Percentiles rank a stretch among this genome's conserved stretches.
phyloP scores from a whole-genome alignment of 2,797 vertebrate species.

The Lophura swinhoii region DNA sequence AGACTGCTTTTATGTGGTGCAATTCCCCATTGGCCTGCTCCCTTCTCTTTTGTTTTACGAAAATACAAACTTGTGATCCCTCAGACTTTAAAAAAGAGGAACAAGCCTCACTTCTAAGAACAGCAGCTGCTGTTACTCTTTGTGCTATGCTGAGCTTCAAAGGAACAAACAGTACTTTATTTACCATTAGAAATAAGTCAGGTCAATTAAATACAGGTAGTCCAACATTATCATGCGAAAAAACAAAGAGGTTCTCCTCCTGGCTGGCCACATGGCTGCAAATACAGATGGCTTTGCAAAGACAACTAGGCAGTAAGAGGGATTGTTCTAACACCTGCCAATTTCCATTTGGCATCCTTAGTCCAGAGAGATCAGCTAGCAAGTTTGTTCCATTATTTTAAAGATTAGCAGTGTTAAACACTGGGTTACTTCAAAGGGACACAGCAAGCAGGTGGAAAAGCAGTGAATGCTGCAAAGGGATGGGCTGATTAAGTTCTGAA shows the following conservation, averaged over 20 bases:
- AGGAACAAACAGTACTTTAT: neutral
- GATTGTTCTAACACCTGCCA: neutral
- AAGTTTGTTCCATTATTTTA: neutral
- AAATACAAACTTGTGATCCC: neutral
- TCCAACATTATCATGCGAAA: neutral
- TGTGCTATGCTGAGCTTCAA: accelerated
- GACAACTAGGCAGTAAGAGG: neutral
- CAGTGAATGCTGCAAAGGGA: neutral
- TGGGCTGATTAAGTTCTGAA: neutral
- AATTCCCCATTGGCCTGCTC: neutral
- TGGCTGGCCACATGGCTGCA: neutral
- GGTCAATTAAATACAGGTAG: neutral
- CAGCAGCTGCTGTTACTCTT: neutral
- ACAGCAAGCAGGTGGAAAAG: neutral
- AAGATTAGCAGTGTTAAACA: neutral
- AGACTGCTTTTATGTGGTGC: neutral
- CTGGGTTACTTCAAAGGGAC: slow-evolving; percentile 24
- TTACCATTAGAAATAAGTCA: neutral
- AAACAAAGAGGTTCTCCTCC: neutral
- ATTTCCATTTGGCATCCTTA: neutral
- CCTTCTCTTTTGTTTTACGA: neutral
- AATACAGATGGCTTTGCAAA: slow-evolving; percentile 17
- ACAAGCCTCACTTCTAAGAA: neutral
- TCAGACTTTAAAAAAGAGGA: neutral
- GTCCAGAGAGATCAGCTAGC: neutral